phyloP scores from a whole-genome alignment of 2,113 vertebrate species.

The Leptodactylus fuscus region DNA sequence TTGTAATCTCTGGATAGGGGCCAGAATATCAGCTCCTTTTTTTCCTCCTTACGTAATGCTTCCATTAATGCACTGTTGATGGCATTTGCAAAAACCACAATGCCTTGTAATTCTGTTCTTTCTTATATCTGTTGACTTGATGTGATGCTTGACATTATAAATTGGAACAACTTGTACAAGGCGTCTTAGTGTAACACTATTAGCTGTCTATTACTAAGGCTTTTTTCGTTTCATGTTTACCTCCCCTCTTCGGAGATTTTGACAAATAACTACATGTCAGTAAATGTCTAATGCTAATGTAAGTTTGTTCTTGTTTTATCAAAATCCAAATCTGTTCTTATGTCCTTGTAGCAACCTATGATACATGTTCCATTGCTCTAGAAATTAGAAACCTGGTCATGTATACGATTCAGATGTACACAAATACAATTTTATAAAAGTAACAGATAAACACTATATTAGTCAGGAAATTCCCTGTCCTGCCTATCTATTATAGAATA shows the following conservation, averaged over 20 bases:
- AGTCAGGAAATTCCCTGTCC: not conserved
- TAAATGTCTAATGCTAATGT: not conserved
- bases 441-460: not conserved
- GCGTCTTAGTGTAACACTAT: not conserved
- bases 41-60: not conserved
- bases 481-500: too few relatives aligned
- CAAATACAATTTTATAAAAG: too few relatives aligned
- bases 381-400: not conserved
- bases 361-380: not conserved
- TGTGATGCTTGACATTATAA: not conserved
- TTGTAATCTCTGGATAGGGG: not conserved
- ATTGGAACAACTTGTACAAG: not conserved
- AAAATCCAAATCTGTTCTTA: not conserved
- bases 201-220: not conserved
- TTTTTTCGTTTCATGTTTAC: not conserved
- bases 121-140: not conserved
- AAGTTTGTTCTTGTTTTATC: not conserved
- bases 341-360: not conserved
- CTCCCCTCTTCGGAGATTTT: not conserved
- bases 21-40: slow-evolving; percentile 1
- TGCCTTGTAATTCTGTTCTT: not conserved
- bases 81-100: not conserved
- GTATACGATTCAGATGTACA: not conserved
- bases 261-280: not conserved
- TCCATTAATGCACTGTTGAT: not conserved